Base-by-base conservation (phyloP, 2,888 invertebrate genomes). In the Phalangium opilio region DNA sequence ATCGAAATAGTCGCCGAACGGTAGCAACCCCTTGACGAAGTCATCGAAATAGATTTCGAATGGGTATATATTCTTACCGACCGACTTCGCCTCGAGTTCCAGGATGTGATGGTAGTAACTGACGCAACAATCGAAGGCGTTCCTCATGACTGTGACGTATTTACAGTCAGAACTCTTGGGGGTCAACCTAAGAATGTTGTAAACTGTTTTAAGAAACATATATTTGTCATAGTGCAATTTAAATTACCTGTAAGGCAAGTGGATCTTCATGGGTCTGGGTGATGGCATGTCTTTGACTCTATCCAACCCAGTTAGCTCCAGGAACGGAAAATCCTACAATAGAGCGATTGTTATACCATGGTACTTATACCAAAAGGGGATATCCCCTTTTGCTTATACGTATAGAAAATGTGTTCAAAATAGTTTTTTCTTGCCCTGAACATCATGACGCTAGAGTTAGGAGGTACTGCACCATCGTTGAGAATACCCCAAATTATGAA, bases 71-170 rank as follows among this genome's bases (percentile, higher is more conserved):
- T 43, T 33, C 10, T 41, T 41, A 18, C 38, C 42, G n/a, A 36
- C 33, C 32, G 20, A 20, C 3, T 19, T 14, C 8, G 41, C 21
- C 27, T 44, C 46, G 15, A 38, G 21, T 3, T 45, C 17, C n/a
- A 34, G 35, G 11, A 45, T 43, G 27, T 66, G 67, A 53, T 66
- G 61, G 55, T 59, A 70, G 48, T 62, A 67, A 1, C 68, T 68
- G 3, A 70, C 67, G 4, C 61, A 61, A 10, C 62, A 62, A 57
- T 70, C 70, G 56, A 66, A 68, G 0, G 69, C 68, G 53, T 70
- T 69, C 42, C 70, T 62, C 10, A 63, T 62, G 27, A 70, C 61
- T 52, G 67, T 70, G 35, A 70, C 61, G 34, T 56, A 55, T 38
- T 53, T 54, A 4, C 54, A 43, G 17, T 42, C 27, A 2, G 45